A percentile compares a stretch with the other conserved stretches of the same genome.
Evolutionary conservation across 2,113 vertebrate genomes (phyloP).

Genomic region (Tricholaema leucomelas): DNA sequence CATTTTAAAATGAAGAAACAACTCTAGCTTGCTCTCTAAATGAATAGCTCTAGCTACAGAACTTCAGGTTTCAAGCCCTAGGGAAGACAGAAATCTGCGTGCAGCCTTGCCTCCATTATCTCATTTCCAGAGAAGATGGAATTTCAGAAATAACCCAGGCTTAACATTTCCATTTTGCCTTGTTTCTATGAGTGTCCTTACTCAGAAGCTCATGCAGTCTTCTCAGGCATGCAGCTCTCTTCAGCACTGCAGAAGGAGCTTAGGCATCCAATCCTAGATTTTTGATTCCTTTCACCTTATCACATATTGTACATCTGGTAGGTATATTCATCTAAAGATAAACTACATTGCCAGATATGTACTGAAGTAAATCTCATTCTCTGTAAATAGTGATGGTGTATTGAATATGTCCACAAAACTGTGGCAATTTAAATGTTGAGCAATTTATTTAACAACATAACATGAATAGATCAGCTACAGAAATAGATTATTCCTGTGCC

Average conservation of each 20-base stretch:
- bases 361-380: neutral
- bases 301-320: neutral
- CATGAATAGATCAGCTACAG: neutral
- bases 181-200: neutral
- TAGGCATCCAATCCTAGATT: neutral
- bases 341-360: neutral
- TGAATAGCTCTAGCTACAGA: neutral
- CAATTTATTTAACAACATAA: neutral
- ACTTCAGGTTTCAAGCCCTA: neutral
- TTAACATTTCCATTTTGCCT: neutral
- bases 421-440: neutral
- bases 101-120: neutral
- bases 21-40: neutral
- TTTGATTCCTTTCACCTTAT: neutral
- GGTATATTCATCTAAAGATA: neutral
- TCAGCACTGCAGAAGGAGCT: neutral
- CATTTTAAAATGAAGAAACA: conserved; percentile 26
- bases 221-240: neutral
- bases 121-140: conserved; percentile 6
- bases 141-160: conserved; percentile 10
- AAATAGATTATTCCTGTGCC: neutral
- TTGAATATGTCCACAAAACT: neutral
- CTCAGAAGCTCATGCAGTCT: neutral
- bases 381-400: neutral
- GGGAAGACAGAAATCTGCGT: neutral